Evolutionary conservation across 2,113 vertebrate genomes (phyloP).

Genomic region (Emydocephalus ijimae): DNA sequence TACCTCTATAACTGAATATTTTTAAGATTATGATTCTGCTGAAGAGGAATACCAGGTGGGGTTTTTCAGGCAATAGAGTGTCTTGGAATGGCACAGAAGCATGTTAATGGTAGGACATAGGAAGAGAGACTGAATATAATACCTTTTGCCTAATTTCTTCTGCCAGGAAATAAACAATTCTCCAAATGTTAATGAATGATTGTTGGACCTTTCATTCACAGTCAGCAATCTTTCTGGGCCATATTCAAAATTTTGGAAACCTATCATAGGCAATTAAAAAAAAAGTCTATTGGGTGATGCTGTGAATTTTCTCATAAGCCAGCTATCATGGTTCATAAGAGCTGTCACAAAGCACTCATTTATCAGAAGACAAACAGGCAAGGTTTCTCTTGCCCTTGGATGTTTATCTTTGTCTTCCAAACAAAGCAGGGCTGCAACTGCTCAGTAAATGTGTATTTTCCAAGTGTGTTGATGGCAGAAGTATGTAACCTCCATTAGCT

Average conservation of each 20-base stretch:
- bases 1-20: background rate
- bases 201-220: background rate
- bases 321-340: background rate
- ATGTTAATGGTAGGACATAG: background rate
- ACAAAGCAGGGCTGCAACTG: background rate
- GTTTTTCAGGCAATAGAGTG: background rate
- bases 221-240: background rate
- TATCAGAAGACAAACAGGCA: background rate
- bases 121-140: background rate
- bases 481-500: background rate
- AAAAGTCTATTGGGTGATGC: background rate
- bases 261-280: background rate
- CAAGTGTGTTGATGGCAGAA: background rate
- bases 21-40: background rate
- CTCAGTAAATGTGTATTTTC: background rate
- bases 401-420: background rate
- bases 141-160: background rate
- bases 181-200: background rate
- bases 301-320: background rate
- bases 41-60: background rate
- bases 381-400: background rate
- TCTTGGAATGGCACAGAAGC: background rate
- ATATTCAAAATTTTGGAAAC: background rate
- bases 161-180: background rate
- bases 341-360: background rate